Percentiles rank a stretch among this genome's conserved stretches.
Conservation (phyloP, 2,888 invertebrate species). For the Parnassius apollo region DNA sequence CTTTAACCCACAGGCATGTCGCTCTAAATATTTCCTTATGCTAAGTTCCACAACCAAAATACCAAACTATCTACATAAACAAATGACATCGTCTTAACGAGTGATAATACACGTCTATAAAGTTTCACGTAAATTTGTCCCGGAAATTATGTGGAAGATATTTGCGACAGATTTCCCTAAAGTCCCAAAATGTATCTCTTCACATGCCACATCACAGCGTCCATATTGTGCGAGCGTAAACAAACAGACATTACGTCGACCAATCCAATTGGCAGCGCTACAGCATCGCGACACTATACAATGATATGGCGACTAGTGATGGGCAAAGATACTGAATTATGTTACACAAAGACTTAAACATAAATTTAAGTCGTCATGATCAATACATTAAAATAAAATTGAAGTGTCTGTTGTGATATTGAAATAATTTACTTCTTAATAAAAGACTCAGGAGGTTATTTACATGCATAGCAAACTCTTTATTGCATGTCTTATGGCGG, state of each 20-base stretch:
- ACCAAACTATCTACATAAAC: no score
- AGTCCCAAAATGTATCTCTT: slow-evolving; percentile 9
- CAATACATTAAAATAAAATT: no score
- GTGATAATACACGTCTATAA: background rate
- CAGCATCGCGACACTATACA: background rate
- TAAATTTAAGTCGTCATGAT: no score
- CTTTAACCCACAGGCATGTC: no score
- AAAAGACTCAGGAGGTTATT: no score
- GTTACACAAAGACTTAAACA: no score
- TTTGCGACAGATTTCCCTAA: slow-evolving; percentile 10
- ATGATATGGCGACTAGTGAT: background rate
- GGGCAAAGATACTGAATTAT: background rate
- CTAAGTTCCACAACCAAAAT: no score
- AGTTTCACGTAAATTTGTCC: slow-evolving; percentile 1
- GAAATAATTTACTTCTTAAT: no score
- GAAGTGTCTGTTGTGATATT: no score
- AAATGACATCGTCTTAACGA: background rate
- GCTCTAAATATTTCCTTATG: no score
- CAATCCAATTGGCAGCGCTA: slow-evolving; percentile 5
- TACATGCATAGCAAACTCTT: no score
- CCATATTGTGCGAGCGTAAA: slow-evolving; percentile 8
- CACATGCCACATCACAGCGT: slow-evolving; percentile 11
- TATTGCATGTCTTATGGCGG: no score
- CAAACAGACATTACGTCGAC: slow-evolving; percentile 12
- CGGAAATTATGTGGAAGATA: slow-evolving; percentile 12